Percentiles rank a stretch among this genome's conserved stretches.
Evolutionary conservation across 2,888 invertebrate genomes (phyloP).

Genomic region (Graphium colonna): DNA sequence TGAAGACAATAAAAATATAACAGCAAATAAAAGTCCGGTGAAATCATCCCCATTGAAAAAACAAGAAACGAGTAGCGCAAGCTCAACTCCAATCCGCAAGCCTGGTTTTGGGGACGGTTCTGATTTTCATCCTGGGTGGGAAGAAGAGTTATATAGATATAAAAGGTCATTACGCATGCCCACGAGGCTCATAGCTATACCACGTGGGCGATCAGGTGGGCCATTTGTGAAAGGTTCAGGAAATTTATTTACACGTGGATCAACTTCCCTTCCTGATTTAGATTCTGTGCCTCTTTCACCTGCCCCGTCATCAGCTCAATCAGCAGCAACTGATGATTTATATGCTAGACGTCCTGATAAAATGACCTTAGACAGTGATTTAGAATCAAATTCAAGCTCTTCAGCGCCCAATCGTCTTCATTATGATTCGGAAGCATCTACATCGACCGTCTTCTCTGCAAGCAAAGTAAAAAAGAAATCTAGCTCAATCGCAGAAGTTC

Average conservation of each 20-base stretch:
- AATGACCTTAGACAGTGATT: slow-evolving; percentile 81
- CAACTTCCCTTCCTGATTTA: slow-evolving; percentile 88
- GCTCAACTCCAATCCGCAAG: slow-evolving; percentile 68
- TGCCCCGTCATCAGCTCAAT: slow-evolving; percentile 81
- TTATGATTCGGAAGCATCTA: slow-evolving; percentile 85
- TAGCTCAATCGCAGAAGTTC: slow-evolving; percentile 83
- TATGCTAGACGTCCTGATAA: slow-evolving; percentile 68
- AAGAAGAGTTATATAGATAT: slow-evolving; percentile 90
- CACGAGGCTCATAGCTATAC: slow-evolving; percentile 88
- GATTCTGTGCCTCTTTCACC: slow-evolving; percentile 88
- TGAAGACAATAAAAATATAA: slow-evolving; percentile 53
- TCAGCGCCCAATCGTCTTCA: slow-evolving; percentile 77
- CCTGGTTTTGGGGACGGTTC: slow-evolving; percentile 85
- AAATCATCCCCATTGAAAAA: slow-evolving; percentile 60
- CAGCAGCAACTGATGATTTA: slow-evolving; percentile 80
- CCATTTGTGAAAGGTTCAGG: slow-evolving; percentile 57
- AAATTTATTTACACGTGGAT: slow-evolving; percentile 80
- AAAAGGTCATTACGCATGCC: slow-evolving; percentile 92
- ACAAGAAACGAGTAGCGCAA: slow-evolving; percentile 51
- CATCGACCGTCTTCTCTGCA: slow-evolving; percentile 83
- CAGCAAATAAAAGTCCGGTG: slow-evolving; percentile 47
- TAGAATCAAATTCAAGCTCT: slow-evolving; percentile 84
- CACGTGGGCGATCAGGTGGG: slow-evolving; percentile 82
- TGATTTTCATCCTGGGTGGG: slow-evolving; percentile 89
- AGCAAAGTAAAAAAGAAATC: slow-evolving; percentile 70